These are phyloP conservation scores for Eugnorisma glareosa DNA, from an alignment of 2,888 invertebrate genomes.

Conservation along the genomic window DNA sequence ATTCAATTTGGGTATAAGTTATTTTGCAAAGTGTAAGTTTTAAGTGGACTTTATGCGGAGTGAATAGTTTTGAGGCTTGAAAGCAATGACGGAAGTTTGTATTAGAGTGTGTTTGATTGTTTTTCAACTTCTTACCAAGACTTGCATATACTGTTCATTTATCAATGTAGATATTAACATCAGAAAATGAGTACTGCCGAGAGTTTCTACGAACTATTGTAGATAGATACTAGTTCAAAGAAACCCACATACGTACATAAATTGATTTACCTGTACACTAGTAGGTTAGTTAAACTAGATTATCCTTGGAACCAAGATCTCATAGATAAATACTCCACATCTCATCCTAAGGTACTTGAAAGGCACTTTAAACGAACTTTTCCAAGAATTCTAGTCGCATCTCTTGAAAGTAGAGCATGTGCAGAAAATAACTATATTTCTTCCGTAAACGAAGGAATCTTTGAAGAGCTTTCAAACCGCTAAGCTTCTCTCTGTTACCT, in stretches of 20 bases:
- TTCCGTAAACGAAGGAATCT: slow-evolving; percentile 63
- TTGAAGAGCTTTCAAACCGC: slow-evolving; percentile 65
- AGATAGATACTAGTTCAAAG: not conserved
- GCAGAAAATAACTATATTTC: slow-evolving; percentile 58
- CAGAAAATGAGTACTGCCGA: not conserved
- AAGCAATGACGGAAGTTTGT: slow-evolving; percentile 32
- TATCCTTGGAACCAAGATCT: slow-evolving; percentile 20
- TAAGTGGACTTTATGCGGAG: slow-evolving; percentile 53
- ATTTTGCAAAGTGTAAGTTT: slow-evolving; percentile 57
- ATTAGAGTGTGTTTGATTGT: not conserved
- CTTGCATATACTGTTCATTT: not conserved
- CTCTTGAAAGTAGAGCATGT: slow-evolving; percentile 39
- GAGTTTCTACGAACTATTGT: no score
- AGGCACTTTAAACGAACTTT: slow-evolving; percentile 24
- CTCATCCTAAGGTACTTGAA: slow-evolving; percentile 3
- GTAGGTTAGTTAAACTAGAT: not conserved
- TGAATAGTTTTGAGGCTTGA: slow-evolving; percentile 30
- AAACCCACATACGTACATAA: not conserved
- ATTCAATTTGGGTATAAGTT: slow-evolving; percentile 64
- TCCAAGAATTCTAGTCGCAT: slow-evolving; percentile 29
- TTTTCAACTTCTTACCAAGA: not conserved
- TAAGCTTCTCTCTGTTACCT: slow-evolving; percentile 60
- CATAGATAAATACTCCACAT: slow-evolving; percentile 13
- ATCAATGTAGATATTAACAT: not conserved
- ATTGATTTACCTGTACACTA: not conserved